These are phyloP conservation scores for Galerucella nymphaeae DNA, from an alignment of 2,888 invertebrate genomes.

Conservation along the genomic window DNA sequence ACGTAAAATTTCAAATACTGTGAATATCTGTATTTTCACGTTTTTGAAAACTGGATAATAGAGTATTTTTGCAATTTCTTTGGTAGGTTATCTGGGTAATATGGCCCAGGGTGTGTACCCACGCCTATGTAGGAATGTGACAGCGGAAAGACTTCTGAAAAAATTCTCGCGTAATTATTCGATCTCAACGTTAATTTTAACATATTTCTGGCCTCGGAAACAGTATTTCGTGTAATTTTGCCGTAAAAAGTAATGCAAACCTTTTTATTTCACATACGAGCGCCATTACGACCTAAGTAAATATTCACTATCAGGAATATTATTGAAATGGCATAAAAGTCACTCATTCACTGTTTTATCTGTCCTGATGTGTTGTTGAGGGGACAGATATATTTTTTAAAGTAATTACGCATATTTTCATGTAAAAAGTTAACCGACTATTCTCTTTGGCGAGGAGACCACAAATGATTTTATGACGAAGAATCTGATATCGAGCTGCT, in stretches of 20 bases:
- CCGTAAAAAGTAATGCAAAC: conserved; percentile 66
- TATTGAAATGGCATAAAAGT: conserved; percentile 65
- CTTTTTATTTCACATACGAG: conserved; percentile 66
- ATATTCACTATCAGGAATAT: conserved; percentile 65
- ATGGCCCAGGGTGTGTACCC: conserved; percentile 36
- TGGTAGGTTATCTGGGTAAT: conserved; percentile 31
- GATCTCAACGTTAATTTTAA: conserved; percentile 57
- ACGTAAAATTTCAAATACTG: conserved; percentile 41
- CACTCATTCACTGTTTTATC: conserved; percentile 66
- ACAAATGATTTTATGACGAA: conserved; percentile 63
- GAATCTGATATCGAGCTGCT: conserved; percentile 57
- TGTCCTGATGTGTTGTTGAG: conserved; percentile 62
- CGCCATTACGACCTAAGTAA: conserved; percentile 64
- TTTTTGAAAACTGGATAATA: conserved; percentile 44
- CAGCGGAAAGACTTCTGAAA: conserved; percentile 37
- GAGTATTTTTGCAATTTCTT: conserved; percentile 42
- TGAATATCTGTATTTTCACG: conserved; percentile 34
- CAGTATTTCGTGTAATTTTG: conserved; percentile 57
- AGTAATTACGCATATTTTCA: conserved; percentile 64
- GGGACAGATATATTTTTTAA: conserved; percentile 62
- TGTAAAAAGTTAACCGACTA: conserved; percentile 61
- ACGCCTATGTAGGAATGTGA: conserved; percentile 33
- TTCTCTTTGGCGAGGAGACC: conserved; percentile 66
- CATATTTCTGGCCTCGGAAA: conserved; percentile 61
- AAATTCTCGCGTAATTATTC: conserved; percentile 45